Base-by-base conservation (phyloP, 2,888 invertebrate genomes). In the Carpatolechia fugitivella region DNA sequence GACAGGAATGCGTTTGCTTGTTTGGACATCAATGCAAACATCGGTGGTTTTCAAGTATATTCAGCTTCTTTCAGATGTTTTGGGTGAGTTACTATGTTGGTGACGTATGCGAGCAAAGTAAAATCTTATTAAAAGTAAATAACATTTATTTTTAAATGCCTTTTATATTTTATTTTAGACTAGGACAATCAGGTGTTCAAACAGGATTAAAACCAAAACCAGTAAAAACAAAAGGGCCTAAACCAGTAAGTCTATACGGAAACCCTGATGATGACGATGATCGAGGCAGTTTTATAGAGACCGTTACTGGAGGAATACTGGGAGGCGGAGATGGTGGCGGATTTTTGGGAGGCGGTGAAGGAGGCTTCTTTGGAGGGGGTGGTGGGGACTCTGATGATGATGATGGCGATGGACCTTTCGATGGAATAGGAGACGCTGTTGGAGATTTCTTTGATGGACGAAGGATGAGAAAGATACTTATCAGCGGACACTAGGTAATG, bases 1-100 rank as follows among this genome's bases (percentile, higher is more conserved):
- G 94, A 95, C 30, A 91, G 94, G 57, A 96, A 96, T 72, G 92
- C 96, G 60, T 96, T 95, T 68, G 92, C 95, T 33, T 96, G 96
- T 74, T 85, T 96, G 65, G 94, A 93, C 68, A 92, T 96, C 69
- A 94, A 94, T 60, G 95, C 94, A 1, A 91, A 91, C 59, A 91
- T 93, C 59, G 92, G 85, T 41, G 92, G 91, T 10, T 92, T 91
- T 60, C 89, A 91, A 41, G 69, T 93, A 56, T 92, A 92, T 60
- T 91, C 92, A 14, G 89, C 92, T 71, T 86, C 89, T 8, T 91
- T 90, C 58, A 84, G 85, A 74, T 91, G 91, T 68, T 89, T 91
- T 60, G 87, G 88, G 91, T 90, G 72, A 73, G 69, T 53, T 40
- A 49, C 20, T 11, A 13, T 24, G 46, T 10, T n/a, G n/a, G n/a